Evolutionary conservation across 2,888 invertebrate species (phyloP), one percentile per base, ranked within the genome.

Genomic region (Nomada fabriciana): DNA sequence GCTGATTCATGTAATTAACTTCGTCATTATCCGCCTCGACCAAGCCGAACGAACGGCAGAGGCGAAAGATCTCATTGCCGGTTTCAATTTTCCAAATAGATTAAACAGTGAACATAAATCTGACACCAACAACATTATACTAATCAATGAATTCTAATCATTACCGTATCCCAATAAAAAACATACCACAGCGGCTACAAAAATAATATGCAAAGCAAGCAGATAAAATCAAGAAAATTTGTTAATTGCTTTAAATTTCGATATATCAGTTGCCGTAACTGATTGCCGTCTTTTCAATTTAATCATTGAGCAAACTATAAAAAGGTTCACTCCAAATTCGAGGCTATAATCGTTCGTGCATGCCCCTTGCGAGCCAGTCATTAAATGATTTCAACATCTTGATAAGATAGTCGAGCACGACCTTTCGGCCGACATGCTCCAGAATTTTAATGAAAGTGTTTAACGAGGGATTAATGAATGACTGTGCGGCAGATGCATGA

Each of bases 341-440:
- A 61, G 20, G 13, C 80, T 29, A 60, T 59, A 53, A 78, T 65
- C 20, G 36, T 10, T 20, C 20, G 53, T 60, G 65, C 60, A 78
- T 61, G 65, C 55, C 67, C 72, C 60, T 50, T 52, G 67, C 55
- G 53, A 79, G 42, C 69, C 43, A 15, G 55, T 57, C 80, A 68
- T 79, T 80, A 79, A 79, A 63, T 50, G 80, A 79, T 80, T 80
- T 79, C 80, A 36, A 78, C 72, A 80, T 78, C 80, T 73, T 73
- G 79, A 80, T 79, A 79, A 80, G 67, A 79, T 73, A 79, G 67
- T 73, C 55, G 79, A 57, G 50, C 47, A n/a, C 25, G 50, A 36
- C n/a, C 50, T 61, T 23, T 36, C n/a, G 55, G 4, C 65, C 20
- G 36, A 20, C 47, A 36, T 50, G 23, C 47, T 47, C 42, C 11